These are phyloP conservation scores for Aegithalos caudatus DNA, from an alignment of 2,113 vertebrate species.

Conservation along the genomic window DNA sequence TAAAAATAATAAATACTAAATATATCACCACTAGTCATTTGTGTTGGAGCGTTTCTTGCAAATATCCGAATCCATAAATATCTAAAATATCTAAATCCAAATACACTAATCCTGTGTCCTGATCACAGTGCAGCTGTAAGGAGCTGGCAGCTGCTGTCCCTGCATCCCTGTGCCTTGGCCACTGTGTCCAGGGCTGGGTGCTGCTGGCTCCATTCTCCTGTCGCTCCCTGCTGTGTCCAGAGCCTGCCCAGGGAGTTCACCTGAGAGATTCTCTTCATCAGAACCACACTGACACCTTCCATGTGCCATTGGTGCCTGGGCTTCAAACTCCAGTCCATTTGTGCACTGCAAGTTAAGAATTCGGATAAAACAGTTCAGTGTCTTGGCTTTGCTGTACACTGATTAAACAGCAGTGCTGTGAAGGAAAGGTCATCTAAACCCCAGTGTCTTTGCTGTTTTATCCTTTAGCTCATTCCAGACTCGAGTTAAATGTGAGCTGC, in stretches of 20 bases:
- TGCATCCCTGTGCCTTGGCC: neutral
- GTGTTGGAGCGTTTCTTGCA: neutral
- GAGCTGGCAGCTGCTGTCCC: neutral
- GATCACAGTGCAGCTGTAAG: neutral
- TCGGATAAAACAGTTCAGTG: neutral
- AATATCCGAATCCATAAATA: neutral
- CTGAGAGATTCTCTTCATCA: neutral
- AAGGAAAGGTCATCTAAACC: neutral
- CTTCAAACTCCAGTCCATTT: neutral
- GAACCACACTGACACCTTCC: neutral
- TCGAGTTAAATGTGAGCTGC: neutral
- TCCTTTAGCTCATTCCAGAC: neutral
- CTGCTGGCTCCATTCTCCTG: rapidly evolving
- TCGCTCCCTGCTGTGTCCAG: neutral
- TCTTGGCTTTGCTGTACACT: neutral
- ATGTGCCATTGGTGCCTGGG: rapidly evolving
- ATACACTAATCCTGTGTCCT: neutral
- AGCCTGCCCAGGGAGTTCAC: neutral
- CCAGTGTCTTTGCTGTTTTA: neutral
- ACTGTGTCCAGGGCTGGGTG: neutral
- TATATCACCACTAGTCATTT: neutral
- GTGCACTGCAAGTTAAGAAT: neutral
- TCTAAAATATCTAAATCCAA: neutral
- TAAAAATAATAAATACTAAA: neutral
- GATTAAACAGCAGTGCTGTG: neutral